Conservation (phyloP, 2,113 vertebrate genomes). For the Labeo rohita region DNA sequence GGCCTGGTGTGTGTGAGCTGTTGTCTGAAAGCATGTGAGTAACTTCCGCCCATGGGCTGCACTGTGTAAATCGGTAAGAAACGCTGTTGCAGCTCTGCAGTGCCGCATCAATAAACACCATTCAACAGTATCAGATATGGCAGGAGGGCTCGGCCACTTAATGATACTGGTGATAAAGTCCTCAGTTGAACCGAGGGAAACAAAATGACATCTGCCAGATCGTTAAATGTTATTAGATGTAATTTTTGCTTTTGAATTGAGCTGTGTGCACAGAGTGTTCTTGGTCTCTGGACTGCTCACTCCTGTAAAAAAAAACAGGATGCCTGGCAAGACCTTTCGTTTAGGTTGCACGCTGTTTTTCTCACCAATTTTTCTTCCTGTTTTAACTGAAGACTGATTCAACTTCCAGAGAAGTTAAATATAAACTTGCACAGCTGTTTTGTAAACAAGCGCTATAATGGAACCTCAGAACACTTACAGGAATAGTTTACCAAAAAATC, state of each 20-base stretch:
- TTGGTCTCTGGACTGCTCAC: constrained; percentile 18
- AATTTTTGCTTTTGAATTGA: background rate
- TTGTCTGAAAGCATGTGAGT: constrained; percentile 17
- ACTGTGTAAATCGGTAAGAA: background rate
- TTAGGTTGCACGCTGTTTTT: constrained; percentile 6
- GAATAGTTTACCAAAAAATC: background rate
- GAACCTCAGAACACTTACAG: background rate
- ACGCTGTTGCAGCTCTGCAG: background rate
- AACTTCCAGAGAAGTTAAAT: background rate
- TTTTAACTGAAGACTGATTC: constrained; percentile 34
- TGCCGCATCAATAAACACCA: constrained; percentile 1
- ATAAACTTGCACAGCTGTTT: constrained; percentile 8
- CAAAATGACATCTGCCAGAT: constrained; percentile 25
- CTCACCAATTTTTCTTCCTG: constrained; percentile 32
- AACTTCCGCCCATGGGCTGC: background rate
- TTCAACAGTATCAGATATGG: background rate
- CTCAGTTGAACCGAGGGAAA: constrained; percentile 6
- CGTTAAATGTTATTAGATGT: constrained; percentile 11
- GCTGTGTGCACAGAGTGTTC: constrained; percentile 11
- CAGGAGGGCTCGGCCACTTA: background rate
- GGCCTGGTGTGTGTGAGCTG: constrained; percentile 5
- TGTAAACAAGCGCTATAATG: constrained; percentile 7
- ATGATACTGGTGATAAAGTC: constrained; percentile 8
- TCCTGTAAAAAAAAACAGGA: constrained; percentile 39
- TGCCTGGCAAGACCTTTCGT: constrained; percentile 9